phyloP scores from a whole-genome alignment of 1,140 invertebrate genomes.

The Tigriopus japonicus region DNA sequence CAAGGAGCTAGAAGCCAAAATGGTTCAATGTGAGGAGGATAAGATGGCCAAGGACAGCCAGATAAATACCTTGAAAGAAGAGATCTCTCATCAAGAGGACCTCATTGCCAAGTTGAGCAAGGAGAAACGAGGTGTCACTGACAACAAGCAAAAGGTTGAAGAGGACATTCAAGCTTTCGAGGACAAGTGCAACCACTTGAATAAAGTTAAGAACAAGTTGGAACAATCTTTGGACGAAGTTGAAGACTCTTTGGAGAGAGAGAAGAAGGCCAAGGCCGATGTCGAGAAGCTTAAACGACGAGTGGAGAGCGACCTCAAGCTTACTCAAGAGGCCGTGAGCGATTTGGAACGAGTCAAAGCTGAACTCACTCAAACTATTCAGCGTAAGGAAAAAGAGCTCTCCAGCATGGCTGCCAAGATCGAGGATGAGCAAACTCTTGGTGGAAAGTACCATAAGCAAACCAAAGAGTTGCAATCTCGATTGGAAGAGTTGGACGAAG shows the following conservation, averaged over 20 bases:
- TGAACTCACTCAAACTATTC: constrained; percentile 32
- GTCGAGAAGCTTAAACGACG: constrained; percentile 92
- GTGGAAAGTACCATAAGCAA: constrained; percentile 38
- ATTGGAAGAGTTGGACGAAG: constrained; percentile 36
- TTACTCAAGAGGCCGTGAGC: constrained; percentile 84
- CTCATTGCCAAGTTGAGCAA: constrained; percentile 39
- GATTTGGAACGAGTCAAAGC: constrained; percentile 36
- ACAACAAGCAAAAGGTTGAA: constrained; percentile 39
- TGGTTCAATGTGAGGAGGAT: constrained; percentile 60
- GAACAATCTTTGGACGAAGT: constrained; percentile 95
- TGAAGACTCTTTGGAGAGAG: constrained; percentile 90
- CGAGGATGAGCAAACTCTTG: constrained; percentile 39
- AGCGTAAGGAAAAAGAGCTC: constrained; percentile 34
- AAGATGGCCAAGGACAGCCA: constrained; percentile 97
- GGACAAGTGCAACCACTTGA: constrained; percentile 39
- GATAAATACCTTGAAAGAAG: constrained; percentile 95
- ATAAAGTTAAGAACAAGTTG: constrained; percentile 50
- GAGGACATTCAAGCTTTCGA: constrained; percentile 23
- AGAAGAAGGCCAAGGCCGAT: constrained; percentile 98
- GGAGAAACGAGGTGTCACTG: constrained; percentile 41
- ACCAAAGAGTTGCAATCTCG: constrained; percentile 38
- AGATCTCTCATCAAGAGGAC: constrained; percentile 97
- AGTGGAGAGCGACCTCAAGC: constrained; percentile 91
- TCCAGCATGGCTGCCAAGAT: constrained; percentile 30
- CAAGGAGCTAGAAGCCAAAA: constrained; percentile 74